phyloP scores from a whole-genome alignment of 2,113 vertebrate species.

The Labeo catla region DNA sequence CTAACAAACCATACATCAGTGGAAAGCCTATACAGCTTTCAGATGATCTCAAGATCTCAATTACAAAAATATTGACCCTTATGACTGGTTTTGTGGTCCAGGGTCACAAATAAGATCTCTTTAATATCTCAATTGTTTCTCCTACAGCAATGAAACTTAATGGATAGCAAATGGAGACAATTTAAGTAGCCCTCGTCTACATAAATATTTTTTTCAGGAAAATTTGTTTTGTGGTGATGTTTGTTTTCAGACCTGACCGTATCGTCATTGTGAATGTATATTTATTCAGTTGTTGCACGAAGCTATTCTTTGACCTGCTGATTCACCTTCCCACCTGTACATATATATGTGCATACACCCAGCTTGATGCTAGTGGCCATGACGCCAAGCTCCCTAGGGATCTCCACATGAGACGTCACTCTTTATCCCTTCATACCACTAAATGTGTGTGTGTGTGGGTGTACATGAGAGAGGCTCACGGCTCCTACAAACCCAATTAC shows the following conservation, averaged over 20 bases:
- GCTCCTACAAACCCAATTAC: conserved; percentile 30
- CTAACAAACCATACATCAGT: no score
- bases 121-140: background rate
- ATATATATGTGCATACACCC: no score
- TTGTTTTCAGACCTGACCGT: background rate
- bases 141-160: background rate
- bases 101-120: no score
- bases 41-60: no score
- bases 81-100: no score
- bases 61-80: no score
- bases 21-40: no score
- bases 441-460: conserved; percentile 17
- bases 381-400: background rate
- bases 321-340: background rate
- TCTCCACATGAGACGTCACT: background rate
- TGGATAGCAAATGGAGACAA: background rate
- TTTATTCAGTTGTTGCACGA: background rate
- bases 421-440: background rate
- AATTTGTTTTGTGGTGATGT: background rate
- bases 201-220: background rate
- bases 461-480: background rate
- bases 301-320: background rate
- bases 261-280: background rate
- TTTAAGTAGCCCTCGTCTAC: background rate
- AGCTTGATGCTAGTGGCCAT: background rate